A percentile compares a stretch with the other conserved stretches of the same genome.
Evolutionary conservation across 2,888 invertebrate species (phyloP).

Genomic region (Acleris sparsana): DNA sequence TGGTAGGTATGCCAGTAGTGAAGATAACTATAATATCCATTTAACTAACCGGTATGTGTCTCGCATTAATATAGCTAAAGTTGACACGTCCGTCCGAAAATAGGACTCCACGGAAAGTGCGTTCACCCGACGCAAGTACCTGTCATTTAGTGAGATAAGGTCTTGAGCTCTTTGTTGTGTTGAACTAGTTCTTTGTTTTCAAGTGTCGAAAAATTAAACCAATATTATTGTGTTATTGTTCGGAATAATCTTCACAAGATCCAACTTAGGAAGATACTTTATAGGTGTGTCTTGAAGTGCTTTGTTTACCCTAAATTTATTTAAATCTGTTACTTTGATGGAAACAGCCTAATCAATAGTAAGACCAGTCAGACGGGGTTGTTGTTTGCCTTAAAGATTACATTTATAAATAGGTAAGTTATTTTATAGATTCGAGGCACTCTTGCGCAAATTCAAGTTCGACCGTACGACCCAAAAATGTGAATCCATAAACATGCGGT

Average conservation of each 20-base stretch:
- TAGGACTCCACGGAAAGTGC: constrained; percentile 34
- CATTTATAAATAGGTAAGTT: constrained; percentile 2
- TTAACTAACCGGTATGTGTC: constrained; percentile 14
- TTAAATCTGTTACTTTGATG: too few species aligned
- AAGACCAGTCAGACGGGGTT: background rate
- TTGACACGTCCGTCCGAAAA: constrained; percentile 34
- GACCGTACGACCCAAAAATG: background rate
- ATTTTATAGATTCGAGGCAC: constrained; percentile 25
- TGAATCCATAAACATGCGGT: background rate
- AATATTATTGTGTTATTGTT: background rate
- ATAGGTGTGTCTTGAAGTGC: too few species aligned
- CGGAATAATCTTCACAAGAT: too few species aligned
- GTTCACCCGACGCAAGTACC: constrained; percentile 21
- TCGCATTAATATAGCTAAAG: constrained; percentile 22
- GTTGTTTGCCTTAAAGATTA: constrained; percentile 11
- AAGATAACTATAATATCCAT: too few species aligned
- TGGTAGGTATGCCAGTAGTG: too few species aligned
- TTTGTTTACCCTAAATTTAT: too few species aligned
- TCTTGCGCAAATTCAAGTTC: constrained; percentile 3
- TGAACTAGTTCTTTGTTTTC: background rate
- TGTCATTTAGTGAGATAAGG: constrained; percentile 19
- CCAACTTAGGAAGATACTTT: too few species aligned
- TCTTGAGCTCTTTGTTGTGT: constrained; percentile 7
- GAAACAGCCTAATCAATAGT: too few species aligned
- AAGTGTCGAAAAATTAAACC: background rate